Base-by-base conservation (phyloP, 2,888 invertebrate genomes). In the Syrphus vitripennis region DNA sequence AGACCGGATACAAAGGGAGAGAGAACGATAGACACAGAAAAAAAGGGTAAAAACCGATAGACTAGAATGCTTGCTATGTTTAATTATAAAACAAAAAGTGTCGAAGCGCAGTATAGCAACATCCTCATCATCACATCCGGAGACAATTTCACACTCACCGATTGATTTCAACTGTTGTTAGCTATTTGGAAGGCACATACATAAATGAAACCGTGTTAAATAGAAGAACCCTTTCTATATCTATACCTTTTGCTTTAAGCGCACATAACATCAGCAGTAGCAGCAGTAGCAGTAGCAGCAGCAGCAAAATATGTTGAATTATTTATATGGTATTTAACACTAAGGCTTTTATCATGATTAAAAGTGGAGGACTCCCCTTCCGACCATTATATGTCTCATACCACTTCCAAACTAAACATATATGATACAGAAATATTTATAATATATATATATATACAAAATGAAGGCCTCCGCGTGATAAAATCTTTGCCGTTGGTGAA, bases 261-360 rank as follows among this genome's bases (percentile, higher is more conserved):
- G 42, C 21, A 31, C 21, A 59, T 21, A 57, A 19, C 12, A 57
- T 16, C 31, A 14, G 19, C n/a, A n/a, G n/a, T n/a, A n/a, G n/a
- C n/a, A n/a, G n/a, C n/a, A n/a, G n/a, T n/a, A n/a, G n/a, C n/a
- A n/a, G n/a, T n/a, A n/a, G n/a, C n/a, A n/a, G n/a, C n/a, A n/a
- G n/a, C 31, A 50, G 26, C 42, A 74, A 45, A 63, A 82, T 86
- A 63, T 86, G 81, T 86, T 86, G 82, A 82, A 86, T 86, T 86
- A 86, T 86, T 86, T 86, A 86, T 86, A 70, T 81, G 82, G 78
- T 63, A 74, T 82, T 81, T 82, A 81, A 78, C 77, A 78, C 82
- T 65, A 57, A 86, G 76, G 86, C 86, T 86, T 82, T 86, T 86
- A 86, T 63, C 86, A 26, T 86, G 86, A 86, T 86, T 81, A 86